Conservation (phyloP, 2,888 invertebrate genomes). For the Metopia argyrocephala region DNA sequence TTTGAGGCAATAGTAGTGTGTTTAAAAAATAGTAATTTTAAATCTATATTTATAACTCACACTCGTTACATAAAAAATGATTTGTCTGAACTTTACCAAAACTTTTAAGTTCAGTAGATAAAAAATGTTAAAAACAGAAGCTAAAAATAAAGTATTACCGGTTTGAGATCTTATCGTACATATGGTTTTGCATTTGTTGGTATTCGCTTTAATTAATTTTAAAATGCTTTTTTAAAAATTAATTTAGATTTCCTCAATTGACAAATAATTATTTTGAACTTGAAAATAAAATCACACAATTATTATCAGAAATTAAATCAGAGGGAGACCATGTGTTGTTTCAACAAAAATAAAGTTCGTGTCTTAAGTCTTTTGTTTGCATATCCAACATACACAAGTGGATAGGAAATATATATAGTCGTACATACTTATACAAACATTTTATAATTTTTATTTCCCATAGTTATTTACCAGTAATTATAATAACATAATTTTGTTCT, state of each 20-base stretch:
- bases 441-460: constrained; percentile 25
- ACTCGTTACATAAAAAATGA: too few relatives aligned
- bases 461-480: constrained; percentile 18
- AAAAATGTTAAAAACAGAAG: too few relatives aligned
- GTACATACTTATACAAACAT: background rate
- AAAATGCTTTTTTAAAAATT: background rate
- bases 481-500: background rate
- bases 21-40: too few relatives aligned
- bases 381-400: background rate
- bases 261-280: background rate
- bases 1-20: too few relatives aligned
- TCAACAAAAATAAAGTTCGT: background rate
- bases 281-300: constrained; percentile 3
- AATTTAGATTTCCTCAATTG: constrained; percentile 21
- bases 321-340: too few relatives aligned
- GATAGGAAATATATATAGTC: constrained; percentile 12
- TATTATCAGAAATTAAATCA: too few relatives aligned
- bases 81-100: too few relatives aligned
- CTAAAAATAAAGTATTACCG: too few relatives aligned
- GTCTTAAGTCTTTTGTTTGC: constrained; percentile 42
- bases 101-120: too few relatives aligned
- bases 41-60: too few relatives aligned
- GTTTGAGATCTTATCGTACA: too few relatives aligned
- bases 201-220: background rate
- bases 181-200: too few relatives aligned